Evolutionary conservation across 2,888 invertebrate species (phyloP), one percentile per base, ranked within the genome.

Genomic region (Cloeon dipterum): DNA sequence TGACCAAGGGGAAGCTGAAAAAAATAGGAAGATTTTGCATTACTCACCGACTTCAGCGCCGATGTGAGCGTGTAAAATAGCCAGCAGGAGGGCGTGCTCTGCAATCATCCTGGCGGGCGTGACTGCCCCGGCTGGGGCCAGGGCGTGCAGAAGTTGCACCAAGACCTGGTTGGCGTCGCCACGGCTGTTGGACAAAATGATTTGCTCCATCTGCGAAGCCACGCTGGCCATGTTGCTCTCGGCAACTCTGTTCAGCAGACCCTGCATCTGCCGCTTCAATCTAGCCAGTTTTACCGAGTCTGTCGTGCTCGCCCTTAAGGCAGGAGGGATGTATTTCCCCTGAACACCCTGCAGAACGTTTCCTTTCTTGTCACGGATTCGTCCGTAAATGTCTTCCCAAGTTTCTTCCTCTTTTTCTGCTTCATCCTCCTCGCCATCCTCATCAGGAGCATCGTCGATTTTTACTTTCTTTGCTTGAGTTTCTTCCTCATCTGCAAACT

Each of bases 191-290:
- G 59, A 62, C 55, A 71, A 69, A 52, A 35, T 20, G 17, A 29
- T 19, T 4, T 7, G 16, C 11, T 25, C 14, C 32, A 61, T 61
- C 52, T 62, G 56, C 1, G 63, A 63, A 37, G 76, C 64, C 20
- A 91, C 86, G 53, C 71, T 73, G 52, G 82, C 78, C 51, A 94
- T 71, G 54, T 93, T 94, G 17, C 73, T 70, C 50, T 88, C 88
- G 1, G 89, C 72, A 26, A 89, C 55, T 41, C 83, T 73, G 61
- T 93, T 93, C 1, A 93, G 56, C 3, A 82, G 62, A 57, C 86
- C 91, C 61, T 93, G 91, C 40, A 93, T 60, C 54, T 81, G 78
- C 47, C 74, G 71, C 47, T 66, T 70, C n/a, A 93, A 52, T 44
- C 70, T 66, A 8, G 61, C 59, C 20, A 79, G 48, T 41, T 74